Conservation (phyloP, 2,888 invertebrate genomes). For the Strigamia crassipes region DNA sequence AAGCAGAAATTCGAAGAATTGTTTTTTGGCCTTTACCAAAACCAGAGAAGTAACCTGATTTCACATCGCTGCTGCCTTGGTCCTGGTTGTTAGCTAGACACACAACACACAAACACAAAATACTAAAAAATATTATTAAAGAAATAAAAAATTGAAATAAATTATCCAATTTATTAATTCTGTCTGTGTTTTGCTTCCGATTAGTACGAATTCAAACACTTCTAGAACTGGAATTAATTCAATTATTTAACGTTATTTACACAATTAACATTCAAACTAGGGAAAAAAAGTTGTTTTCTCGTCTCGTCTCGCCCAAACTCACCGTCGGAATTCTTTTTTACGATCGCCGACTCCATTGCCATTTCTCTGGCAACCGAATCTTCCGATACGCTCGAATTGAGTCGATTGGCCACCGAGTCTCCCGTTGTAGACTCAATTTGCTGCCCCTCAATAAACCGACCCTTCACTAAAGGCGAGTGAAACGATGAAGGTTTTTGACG, state of each 20-base stretch:
- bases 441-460: constrained; percentile 43
- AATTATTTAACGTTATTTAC: neutral
- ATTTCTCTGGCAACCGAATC: constrained; percentile 70
- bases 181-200: neutral
- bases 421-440: neutral
- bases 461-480: constrained; percentile 50
- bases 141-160: neutral
- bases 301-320: constrained; percentile 70
- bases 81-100: neutral
- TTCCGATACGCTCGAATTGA: constrained; percentile 77
- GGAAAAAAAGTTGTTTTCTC: no score
- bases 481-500: constrained; percentile 60
- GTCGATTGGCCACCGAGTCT: constrained; percentile 52
- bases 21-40: constrained; percentile 21
- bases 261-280: neutral
- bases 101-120: neutral
- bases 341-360: neutral
- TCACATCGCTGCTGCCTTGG: neutral
- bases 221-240: neutral
- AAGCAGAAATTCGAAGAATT: constrained; percentile 16
- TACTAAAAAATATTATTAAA: neutral
- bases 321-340: constrained; percentile 64
- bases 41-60: constrained; percentile 8
- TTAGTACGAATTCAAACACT: neutral
- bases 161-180: neutral